phyloP scores from a whole-genome alignment of 2,797 vertebrate genomes.

The Alca torda region DNA sequence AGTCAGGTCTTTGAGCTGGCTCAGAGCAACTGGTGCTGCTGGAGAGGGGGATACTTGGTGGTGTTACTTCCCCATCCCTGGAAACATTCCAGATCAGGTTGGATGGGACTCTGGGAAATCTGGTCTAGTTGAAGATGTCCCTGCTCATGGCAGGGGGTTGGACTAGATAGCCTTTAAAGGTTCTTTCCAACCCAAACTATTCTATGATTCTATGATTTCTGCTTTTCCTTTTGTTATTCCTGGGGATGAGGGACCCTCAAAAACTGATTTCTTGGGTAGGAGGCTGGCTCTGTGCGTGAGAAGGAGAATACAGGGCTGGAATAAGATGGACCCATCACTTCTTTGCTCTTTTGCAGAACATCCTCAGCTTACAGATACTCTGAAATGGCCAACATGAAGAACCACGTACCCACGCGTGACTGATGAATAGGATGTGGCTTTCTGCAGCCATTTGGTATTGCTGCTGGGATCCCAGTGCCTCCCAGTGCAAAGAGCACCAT shows the following conservation, averaged over 20 bases:
- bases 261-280: not conserved
- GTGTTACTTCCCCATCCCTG: too few relatives aligned
- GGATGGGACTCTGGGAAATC: too few relatives aligned
- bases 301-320: not conserved
- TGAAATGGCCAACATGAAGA: too few relatives aligned
- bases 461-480: too few relatives aligned
- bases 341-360: not conserved
- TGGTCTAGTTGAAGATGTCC: too few relatives aligned
- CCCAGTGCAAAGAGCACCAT: not conserved
- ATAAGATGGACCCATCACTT: not conserved
- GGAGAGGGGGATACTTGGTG: not conserved
- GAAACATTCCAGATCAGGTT: too few relatives aligned
- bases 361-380: not conserved
- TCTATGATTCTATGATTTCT: not conserved
- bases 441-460: not conserved
- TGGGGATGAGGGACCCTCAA: not conserved
- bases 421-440: not conserved
- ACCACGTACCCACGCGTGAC: fast-evolving
- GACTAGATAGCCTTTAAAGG: too few relatives aligned
- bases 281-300: not conserved
- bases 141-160: too few relatives aligned
- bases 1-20: not conserved
- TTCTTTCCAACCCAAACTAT: too few relatives aligned
- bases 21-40: not conserved
- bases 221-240: not conserved